Base-by-base conservation (phyloP, 2,888 invertebrate species). In the Euphydryas editha region DNA sequence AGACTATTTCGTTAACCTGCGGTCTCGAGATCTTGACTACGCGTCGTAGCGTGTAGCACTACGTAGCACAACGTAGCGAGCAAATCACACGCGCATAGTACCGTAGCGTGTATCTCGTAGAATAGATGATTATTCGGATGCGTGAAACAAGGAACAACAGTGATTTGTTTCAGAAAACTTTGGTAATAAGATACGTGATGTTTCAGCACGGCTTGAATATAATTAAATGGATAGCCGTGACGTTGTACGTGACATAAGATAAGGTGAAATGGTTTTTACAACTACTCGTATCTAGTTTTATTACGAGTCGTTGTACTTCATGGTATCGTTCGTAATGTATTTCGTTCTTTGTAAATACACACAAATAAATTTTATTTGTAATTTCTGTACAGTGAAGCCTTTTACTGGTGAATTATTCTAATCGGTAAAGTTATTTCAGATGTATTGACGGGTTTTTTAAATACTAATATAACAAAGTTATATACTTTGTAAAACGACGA, bases 51-150 rank as follows among this genome's bases (percentile, higher is more conserved):
- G 36, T 36, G 59, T 56, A 47, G 56, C 60, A 20, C 39, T 47
- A 56, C 37, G 59, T 56, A 47, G 56, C 60, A 20, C 39, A 39
- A 56, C 37, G 58, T 66, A 62, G 62, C 66, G 37, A 21, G 46
- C 44, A 56, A n/a, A 36, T 44, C 47, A 17, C 11, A 20, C 4
- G 42, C 17, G 39, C 55, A 54, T 44, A 58, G 39, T 24, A 21
- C 36, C 47, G 42, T 47, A 37, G 57, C 46, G 15, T 39, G 39
- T 24, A 47, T 56, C 47, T 47, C 44, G 24, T 58, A 46, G 42
- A 24, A 59, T 17, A n/a, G 24, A 46, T 57, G 21, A 21, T 42
- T 57, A 57, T 47, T 59, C 36, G 47, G 47, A 59, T 59, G 59
- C 37, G 46, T 46, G 47, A 36, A 36, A 59, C 47, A 59, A 18